Evolutionary conservation across 2,113 vertebrate genomes (phyloP).

Genomic region (Neotragus pygmaeus): DNA sequence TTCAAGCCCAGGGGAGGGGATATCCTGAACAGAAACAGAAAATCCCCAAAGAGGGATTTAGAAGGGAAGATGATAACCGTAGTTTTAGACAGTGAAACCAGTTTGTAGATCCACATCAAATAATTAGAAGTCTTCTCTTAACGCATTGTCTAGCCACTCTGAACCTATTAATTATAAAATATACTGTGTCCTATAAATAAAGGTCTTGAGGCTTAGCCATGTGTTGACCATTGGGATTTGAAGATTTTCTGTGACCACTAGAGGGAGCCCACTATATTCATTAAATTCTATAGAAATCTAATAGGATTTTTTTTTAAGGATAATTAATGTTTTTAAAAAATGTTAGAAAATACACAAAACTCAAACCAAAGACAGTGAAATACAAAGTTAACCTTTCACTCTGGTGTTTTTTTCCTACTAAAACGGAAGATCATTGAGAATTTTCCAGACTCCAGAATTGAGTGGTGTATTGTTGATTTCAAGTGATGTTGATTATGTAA

Average conservation of each 20-base stretch:
- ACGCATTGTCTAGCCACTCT: not conserved
- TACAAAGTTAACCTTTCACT: not conserved
- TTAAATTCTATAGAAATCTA: constrained; percentile 45
- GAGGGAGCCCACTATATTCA: constrained; percentile 81
- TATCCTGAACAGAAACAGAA: not conserved
- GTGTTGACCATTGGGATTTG: not conserved
- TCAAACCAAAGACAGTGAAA: not conserved
- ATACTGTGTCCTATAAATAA: not conserved
- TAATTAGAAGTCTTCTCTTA: constrained; percentile 35
- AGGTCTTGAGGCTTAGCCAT: not conserved
- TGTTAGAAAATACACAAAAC: not conserved
- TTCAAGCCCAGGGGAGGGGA: not conserved
- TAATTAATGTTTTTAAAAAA: not conserved
- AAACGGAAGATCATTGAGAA: not conserved
- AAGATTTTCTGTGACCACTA: constrained; percentile 74
- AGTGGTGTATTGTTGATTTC: not conserved
- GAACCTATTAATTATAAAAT: constrained; percentile 37
- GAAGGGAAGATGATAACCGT: not conserved
- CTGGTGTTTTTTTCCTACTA: not conserved
- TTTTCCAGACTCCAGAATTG: not conserved
- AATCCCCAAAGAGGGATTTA: not conserved
- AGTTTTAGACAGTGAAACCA: not conserved
- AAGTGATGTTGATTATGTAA: not conserved
- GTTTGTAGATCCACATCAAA: not conserved
- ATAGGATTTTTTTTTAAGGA: not conserved